phyloP scores from a whole-genome alignment of 2,113 vertebrate genomes.

The Cryptotis parvus region DNA sequence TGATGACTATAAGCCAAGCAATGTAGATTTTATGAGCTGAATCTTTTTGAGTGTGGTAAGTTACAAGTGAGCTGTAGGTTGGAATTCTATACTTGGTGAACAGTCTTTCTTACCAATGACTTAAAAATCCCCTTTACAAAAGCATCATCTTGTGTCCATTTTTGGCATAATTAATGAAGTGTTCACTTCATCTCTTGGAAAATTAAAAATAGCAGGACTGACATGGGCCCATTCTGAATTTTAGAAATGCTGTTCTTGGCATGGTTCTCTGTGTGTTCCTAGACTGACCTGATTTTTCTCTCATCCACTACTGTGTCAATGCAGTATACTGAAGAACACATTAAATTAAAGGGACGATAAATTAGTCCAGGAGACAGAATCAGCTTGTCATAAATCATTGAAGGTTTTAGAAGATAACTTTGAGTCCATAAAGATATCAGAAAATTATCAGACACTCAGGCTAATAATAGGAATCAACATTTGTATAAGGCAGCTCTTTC shows the following conservation, averaged over 20 bases:
- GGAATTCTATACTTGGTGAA: not conserved
- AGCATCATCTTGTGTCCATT: too few relatives aligned
- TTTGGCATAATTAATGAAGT: not conserved
- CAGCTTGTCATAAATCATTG: not conserved
- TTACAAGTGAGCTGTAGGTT: not conserved
- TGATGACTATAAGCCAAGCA: not conserved
- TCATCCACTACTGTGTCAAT: not conserved
- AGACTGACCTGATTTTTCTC: not conserved
- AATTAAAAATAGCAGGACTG: too few relatives aligned
- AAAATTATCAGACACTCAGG: not conserved
- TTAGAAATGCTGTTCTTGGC: not conserved
- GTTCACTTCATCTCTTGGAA: not conserved
- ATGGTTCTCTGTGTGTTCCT: not conserved
- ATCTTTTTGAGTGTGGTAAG: conserved; percentile 8
- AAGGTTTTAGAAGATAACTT: not conserved
- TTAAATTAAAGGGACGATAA: not conserved
- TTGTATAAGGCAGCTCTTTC: not conserved
- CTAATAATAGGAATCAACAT: conserved; percentile 29
- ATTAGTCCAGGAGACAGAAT: not conserved
- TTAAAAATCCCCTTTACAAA: not conserved
- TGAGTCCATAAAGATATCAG: not conserved
- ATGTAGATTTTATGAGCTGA: not conserved
- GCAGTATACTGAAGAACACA: not conserved
- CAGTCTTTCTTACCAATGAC: not conserved
- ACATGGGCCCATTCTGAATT: not conserved